These are phyloP conservation scores for Phasianus colchicus DNA, from an alignment of 2,113 vertebrate species.

Conservation along the genomic window DNA sequence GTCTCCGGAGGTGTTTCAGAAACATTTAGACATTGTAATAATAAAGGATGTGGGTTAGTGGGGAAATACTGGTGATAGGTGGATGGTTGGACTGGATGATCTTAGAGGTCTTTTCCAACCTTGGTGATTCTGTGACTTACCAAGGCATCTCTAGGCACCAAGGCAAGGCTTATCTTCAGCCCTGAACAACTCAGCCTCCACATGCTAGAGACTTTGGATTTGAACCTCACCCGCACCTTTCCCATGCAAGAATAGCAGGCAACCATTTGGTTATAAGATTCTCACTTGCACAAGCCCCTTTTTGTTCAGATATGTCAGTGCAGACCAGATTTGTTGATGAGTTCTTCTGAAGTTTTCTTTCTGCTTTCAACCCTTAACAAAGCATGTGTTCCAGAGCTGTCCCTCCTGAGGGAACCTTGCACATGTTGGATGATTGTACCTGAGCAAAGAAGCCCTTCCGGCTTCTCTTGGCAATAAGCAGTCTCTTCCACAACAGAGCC, in stretches of 20 bases:
- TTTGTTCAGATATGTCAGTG: not conserved
- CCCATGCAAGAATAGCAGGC: not conserved
- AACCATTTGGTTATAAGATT: not conserved
- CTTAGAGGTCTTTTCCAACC: no score
- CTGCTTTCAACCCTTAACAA: not conserved
- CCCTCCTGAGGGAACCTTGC: not conserved
- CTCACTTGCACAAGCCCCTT: not conserved
- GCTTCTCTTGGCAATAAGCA: slow-evolving; percentile 92
- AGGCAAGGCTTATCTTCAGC: not conserved
- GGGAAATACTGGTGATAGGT: no score
- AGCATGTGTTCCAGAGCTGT: not conserved
- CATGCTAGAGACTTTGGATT: not conserved
- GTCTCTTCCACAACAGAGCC: slow-evolving; percentile 94
- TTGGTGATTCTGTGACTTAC: not conserved
- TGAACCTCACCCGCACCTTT: not conserved
- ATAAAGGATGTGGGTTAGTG: no score
- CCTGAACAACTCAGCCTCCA: not conserved
- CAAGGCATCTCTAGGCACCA: not conserved
- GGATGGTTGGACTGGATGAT: no score
- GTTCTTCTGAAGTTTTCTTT: not conserved
- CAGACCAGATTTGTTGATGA: not conserved
- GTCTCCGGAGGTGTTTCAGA: no score
- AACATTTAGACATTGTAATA: no score
- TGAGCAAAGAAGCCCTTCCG: slow-evolving; percentile 97
- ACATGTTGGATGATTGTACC: slow-evolving; percentile 76